Conservation (phyloP, 2,888 invertebrate species). For the Aelia acuminata region DNA sequence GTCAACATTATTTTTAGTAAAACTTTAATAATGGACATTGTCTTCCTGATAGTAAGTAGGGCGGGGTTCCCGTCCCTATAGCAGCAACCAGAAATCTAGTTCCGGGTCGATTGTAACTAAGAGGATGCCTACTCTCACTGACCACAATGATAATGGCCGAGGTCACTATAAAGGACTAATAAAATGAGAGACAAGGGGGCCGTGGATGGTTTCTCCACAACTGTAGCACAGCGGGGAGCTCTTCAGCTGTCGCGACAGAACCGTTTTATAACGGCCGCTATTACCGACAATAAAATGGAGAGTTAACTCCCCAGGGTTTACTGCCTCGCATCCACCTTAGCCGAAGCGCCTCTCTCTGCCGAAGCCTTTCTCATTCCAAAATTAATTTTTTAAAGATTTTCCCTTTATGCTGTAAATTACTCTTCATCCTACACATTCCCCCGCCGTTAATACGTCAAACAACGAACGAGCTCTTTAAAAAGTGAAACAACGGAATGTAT, state of each 20-base stretch:
- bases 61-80: too few relatives aligned
- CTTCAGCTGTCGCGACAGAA: conserved; percentile 20
- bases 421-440: background rate
- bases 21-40: too few relatives aligned
- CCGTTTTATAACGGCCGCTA: conserved; percentile 33
- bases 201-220: background rate
- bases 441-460: background rate
- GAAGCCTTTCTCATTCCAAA: background rate
- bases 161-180: background rate
- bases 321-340: background rate
- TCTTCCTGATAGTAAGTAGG: too few relatives aligned
- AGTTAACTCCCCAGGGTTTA: background rate
- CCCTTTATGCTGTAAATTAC: background rate
- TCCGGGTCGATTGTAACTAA: background rate
- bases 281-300: conserved; percentile 29
- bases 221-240: conserved; percentile 9
- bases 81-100: too few relatives aligned
- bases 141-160: conserved; percentile 19
- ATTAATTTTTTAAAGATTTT: background rate
- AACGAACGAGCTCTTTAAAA: background rate
- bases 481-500: background rate
- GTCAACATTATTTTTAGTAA: too few relatives aligned
- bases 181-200: background rate
- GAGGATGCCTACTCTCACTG: conserved; percentile 8
- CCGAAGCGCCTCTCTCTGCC: background rate